Evolutionary conservation across 2,113 vertebrate genomes (phyloP), one percentile per base, ranked within the genome.

Genomic region (Saimiri boliviensis): DNA sequence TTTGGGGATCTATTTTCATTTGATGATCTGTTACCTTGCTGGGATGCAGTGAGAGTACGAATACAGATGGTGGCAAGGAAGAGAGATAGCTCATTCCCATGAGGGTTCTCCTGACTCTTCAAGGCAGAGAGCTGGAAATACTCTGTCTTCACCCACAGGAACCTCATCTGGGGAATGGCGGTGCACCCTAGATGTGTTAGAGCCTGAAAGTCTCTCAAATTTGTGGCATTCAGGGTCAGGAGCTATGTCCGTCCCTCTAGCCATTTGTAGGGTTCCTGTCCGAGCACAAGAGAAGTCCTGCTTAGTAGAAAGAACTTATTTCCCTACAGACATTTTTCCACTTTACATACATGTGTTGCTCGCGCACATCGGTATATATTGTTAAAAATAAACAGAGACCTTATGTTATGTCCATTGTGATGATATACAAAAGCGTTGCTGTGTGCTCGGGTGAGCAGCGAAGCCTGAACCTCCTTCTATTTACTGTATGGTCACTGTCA

Each of bases 401-500:
- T 98, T 99, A 99, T 98, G 98, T 98, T 99, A 98, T 98, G 95
- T 93, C 98, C 96, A 96, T 97, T 99, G 99, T 99, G 98, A 96
- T 97, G 96, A 97, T 97, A 91, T 97, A 99, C 99, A 99, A 99
- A 99, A 98, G 98, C 97, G 77, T 98, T 97, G 98, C 98, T 98
- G 97, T 98, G 98, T 21, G 97, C 98, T 98, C 98, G 98, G 98
- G 97, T 98, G 98, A 98, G 97, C 98, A 98, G 98, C 98, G 99
- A 98, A 99, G 98, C 98, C 98, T 98, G 98, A 99, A 98, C 98
- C 98, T 98, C 97, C 98, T 97, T 98, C 99, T 99, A 98, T 98
- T 98, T 99, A 99, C 99, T 99, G 99, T 99, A 99, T 99, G 98
- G 99, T 98, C 99, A 99, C 99, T 99, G 98, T 99, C 99, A 99